Conservation (phyloP, 2,113 vertebrate species). For the Ammodytes marinus region DNA sequence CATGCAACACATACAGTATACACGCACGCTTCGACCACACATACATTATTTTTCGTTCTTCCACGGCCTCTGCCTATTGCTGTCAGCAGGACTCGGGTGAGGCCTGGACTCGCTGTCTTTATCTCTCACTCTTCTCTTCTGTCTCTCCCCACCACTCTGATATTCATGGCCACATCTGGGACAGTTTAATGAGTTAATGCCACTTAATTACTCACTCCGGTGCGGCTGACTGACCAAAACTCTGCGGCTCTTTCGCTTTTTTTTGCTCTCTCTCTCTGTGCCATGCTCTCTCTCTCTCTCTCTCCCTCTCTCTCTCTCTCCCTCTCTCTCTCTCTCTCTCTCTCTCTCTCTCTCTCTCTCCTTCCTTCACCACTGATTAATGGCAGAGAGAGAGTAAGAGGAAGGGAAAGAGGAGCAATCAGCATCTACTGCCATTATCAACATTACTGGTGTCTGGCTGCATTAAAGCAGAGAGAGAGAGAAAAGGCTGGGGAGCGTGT, state of each 20-base stretch:
- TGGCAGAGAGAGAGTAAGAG: slow-evolving; percentile 66
- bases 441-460: slow-evolving; percentile 75
- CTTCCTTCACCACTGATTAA: slow-evolving; percentile 76
- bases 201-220: slow-evolving; percentile 86
- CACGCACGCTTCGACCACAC: not conserved
- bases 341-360: not conserved
- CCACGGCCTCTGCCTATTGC: slow-evolving; percentile 30
- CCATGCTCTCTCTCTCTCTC: not conserved
- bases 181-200: slow-evolving; percentile 87
- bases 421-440: slow-evolving; percentile 75
- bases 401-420: slow-evolving; percentile 68
- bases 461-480: slow-evolving; percentile 65
- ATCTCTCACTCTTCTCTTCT: slow-evolving; percentile 23
- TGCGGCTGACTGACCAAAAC: slow-evolving; percentile 79
- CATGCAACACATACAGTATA: slow-evolving; percentile 12
- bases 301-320: slow-evolving; percentile 6
- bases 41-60: slow-evolving; percentile 36
- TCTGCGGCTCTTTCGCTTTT: slow-evolving; percentile 34
- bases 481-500: slow-evolving; percentile 23
- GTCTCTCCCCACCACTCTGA: slow-evolving; percentile 65
- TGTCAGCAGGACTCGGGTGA: slow-evolving; percentile 49
- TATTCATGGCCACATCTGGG: slow-evolving; percentile 86
- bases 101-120: slow-evolving; percentile 34
- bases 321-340: slow-evolving; percentile 14
- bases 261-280: slow-evolving; percentile 13